Base-by-base conservation (phyloP, 2,888 invertebrate species). In the Invenusta paracnida region DNA sequence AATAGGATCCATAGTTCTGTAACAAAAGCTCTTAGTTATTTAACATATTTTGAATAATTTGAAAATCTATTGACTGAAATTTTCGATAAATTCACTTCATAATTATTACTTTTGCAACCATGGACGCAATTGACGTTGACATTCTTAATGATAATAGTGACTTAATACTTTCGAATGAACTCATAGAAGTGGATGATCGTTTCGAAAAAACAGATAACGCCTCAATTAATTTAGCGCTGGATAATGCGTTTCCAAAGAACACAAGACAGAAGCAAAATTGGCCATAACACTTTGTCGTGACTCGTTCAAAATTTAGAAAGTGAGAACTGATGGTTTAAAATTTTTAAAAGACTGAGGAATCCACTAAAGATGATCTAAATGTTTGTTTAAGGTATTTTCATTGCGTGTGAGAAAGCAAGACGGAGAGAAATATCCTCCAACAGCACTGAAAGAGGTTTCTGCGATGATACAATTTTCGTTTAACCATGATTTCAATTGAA, bases 391-490 rank as follows among this genome's bases (percentile, higher is more conserved):
- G n/a, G n/a, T 79, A 79, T 27, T 79, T 79, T 79, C 2, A 11
- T 79, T 2, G 5, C 5, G n/a, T 79, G 79, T 79, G 25, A 79
- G 79, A 79, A 79, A 79, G 28, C 25, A 25, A 29, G n/a, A 79
- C 23, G 79, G 79, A 79, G 79, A 79, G n/a, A 25, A 29, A 79
- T 79, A 79, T 79, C 79, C 23, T 2, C 79, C 79, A 25, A 23
- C 23, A 79, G n/a, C 79, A 79, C n/a, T 79, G 79, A 79, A 79
- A 79, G 79, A 79, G 28, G n/a, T 79, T 27, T 2, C 79, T 79
- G 79, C 29, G 23, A 25, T 27, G 25, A 79, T 79, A 23, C 79
- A 79, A 2, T 27, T 25, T 79, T 79, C 23, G 23, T 23, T 11
- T 27, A 79, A 79, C 79, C 23, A 79, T 27, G 28, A 79, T 11